Evolutionary conservation across 2,113 vertebrate species (phyloP), one percentile per base, ranked within the genome.

Genomic region (Lepisosteus osseus): DNA sequence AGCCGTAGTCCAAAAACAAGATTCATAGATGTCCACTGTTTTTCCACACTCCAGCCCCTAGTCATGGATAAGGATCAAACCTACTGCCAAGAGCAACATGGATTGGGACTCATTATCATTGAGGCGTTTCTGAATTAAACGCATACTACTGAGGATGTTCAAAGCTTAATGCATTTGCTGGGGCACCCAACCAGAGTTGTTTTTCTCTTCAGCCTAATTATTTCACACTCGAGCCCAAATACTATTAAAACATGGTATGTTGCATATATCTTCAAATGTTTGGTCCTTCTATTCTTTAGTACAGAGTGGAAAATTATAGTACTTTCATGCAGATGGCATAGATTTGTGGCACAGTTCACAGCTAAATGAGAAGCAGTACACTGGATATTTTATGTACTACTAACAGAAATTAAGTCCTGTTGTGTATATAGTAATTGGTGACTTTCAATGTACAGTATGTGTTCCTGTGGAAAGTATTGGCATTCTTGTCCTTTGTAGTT

Each of bases 341-440:
- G 5, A 51, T 51, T 51, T 51, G 5, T 51, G 47, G 47, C 5
- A 51, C 9, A 51, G 47, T 51, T 51, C 47, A 51, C 47, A 6
- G 47, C 47, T 6, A 51, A 6, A 51, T 51, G 9, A 6, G 47
- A 72, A 79, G 70, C 76, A 73, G 79, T 82, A 84, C 87, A 87
- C 88, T 86, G 86, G 85, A 90, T 85, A 79, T 56, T 83, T 80
- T 77, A 66, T 76, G 77, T 81, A n/a, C 56, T n/a, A 59, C 12
- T 59, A 59, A 59, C 56, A 59, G 51, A 79, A 64, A 76, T 76
- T 79, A 76, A 13, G 56, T 8, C n/a, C 40, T 47, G 47, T 69
- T 17, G n/a, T 54, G 17, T 62, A 9, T 7, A 43, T 41, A 61
- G 43, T 54, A 11, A 40, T 6, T 74, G 68, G 56, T 77, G 76